A percentile compares a stretch with the other conserved stretches of the same genome.
Conservation (phyloP, 1,140 invertebrate genomes). For the Listronotus oregonensis region DNA sequence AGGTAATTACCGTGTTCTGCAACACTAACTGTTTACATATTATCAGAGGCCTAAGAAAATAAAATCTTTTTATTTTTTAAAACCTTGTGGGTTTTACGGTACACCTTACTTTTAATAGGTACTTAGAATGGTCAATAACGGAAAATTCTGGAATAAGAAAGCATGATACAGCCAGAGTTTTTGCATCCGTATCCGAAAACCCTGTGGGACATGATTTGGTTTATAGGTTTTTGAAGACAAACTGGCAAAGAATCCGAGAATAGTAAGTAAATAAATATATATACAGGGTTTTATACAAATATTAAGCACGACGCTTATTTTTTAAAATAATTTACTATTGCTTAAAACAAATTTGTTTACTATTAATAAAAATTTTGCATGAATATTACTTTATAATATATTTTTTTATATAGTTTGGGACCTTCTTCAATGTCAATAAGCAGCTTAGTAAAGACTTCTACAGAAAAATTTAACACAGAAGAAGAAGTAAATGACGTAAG, state of each 20-base stretch:
- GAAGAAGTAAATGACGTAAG: slow-evolving; percentile 77
- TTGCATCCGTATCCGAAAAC: slow-evolving; percentile 71
- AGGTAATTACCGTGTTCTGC: slow-evolving; percentile 39
- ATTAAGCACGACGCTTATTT: too few species aligned
- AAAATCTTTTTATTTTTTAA: too few species aligned
- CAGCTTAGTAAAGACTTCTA: slow-evolving; percentile 72
- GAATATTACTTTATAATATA: too few species aligned
- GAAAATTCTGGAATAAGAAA: slow-evolving; percentile 77
- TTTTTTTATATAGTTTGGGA: slow-evolving; percentile 65
- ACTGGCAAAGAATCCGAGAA: slow-evolving; percentile 71
- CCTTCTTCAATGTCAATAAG: slow-evolving; percentile 71
- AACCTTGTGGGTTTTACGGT: too few species aligned
- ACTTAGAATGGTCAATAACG: slow-evolving; percentile 70
- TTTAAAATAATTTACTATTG: too few species aligned
- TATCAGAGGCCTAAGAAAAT: too few species aligned
- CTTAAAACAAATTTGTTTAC: too few species aligned
- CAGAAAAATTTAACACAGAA: slow-evolving; percentile 71
- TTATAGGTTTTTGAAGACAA: slow-evolving; percentile 74
- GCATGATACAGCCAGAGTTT: slow-evolving; percentile 76
- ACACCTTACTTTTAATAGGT: slow-evolving; percentile 55
- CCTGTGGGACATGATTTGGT: slow-evolving; percentile 74
- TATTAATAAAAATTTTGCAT: too few species aligned
- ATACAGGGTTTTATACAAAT: too few species aligned
- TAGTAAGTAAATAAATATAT: too few species aligned
- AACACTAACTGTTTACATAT: too few species aligned